Conservation (phyloP, 2,113 vertebrate species). For the Xyrauchen texanus region DNA sequence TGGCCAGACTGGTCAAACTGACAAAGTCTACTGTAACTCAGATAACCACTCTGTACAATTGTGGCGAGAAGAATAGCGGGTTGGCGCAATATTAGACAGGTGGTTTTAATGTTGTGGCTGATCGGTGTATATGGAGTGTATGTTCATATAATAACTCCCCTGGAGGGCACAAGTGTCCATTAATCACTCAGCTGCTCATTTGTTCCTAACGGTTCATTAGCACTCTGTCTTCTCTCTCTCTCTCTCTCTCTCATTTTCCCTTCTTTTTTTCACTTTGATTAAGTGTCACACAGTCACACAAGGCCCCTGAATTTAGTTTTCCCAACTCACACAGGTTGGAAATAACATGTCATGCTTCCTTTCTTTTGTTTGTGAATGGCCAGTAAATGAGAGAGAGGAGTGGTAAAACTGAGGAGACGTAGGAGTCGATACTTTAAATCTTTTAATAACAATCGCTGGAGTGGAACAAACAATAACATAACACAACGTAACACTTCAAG, state of each 20-base stretch:
- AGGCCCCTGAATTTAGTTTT: conserved; percentile 14
- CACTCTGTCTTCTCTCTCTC: not conserved
- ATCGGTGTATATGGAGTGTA: conserved; percentile 29
- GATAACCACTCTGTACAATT: no score
- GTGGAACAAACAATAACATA: no score
- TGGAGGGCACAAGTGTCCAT: conserved; percentile 31
- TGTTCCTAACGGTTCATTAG: conserved; percentile 33
- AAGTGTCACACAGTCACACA: not conserved
- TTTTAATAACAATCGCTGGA: no score
- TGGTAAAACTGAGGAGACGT: conserved; percentile 22
- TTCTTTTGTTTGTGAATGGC: conserved; percentile 45
- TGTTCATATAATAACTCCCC: conserved; percentile 43
- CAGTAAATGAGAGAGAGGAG: conserved; percentile 36
- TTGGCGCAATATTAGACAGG: no score
- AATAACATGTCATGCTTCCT: conserved; percentile 31
- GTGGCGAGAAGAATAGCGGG: no score
- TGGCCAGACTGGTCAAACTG: no score
- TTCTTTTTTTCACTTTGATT: conserved; percentile 12
- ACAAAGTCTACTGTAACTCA: no score
- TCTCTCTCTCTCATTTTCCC: not conserved
- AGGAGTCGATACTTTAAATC: no score
- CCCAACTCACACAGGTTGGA: conserved; percentile 13
- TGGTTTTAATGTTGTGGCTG: no score
- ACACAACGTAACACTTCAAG: no score
- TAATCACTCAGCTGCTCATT: conserved; percentile 47